Conservation (phyloP, 2,113 vertebrate genomes). For the Marmota monax region DNA sequence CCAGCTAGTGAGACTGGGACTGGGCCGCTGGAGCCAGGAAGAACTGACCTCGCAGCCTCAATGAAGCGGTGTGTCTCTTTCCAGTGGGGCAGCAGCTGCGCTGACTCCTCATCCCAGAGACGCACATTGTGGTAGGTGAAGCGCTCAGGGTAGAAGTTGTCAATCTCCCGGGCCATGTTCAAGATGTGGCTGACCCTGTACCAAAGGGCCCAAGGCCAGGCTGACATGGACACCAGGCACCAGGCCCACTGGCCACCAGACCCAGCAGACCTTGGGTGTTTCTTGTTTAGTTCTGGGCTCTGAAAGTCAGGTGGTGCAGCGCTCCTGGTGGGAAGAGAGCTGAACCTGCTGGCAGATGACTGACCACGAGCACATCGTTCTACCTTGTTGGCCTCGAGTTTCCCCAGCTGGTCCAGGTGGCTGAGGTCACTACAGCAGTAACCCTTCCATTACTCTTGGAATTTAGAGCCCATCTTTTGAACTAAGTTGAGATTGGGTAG, state of each 20-base stretch:
- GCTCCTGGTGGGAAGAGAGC: neutral
- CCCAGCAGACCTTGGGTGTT: neutral
- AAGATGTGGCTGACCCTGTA: constrained; percentile 95
- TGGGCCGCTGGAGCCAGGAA: neutral
- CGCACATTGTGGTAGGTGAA: constrained; percentile 96
- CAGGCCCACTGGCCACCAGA: neutral
- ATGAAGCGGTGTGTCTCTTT: constrained; percentile 95
- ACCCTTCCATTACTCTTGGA: neutral
- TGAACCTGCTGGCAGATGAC: neutral
- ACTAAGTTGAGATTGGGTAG: neutral
- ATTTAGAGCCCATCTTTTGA: neutral
- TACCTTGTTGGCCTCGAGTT: neutral
- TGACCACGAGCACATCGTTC: fast-evolving
- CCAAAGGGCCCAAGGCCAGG: neutral
- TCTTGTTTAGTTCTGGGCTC: neutral
- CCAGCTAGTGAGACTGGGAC: neutral
- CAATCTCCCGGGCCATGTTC: constrained; percentile 97
- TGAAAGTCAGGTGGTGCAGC: neutral
- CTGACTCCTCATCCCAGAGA: constrained; percentile 94
- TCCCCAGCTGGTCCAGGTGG: neutral
- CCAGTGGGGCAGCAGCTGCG: constrained; percentile 95
- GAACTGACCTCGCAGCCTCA: constrained; percentile 85
- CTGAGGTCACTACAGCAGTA: neutral
- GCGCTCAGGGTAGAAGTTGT: constrained; percentile 97
- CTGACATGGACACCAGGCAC: neutral